These are phyloP conservation scores for Phrynocephalus forsythii DNA, from an alignment of 2,797 vertebrate species.

Conservation along the genomic window DNA sequence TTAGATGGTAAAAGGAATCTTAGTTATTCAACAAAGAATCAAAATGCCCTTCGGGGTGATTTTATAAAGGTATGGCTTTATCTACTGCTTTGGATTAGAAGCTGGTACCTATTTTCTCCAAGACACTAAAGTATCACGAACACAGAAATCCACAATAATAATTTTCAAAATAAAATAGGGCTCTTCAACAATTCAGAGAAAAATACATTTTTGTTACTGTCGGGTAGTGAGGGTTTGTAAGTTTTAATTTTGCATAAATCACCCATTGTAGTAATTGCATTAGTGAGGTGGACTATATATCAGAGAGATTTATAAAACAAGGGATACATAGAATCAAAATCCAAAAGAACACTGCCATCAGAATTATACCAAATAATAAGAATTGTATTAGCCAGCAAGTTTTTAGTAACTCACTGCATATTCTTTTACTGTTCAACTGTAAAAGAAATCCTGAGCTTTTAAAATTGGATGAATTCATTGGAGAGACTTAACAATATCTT, in stretches of 20 bases:
- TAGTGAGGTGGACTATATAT: too few species aligned
- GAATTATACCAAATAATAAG: neutral
- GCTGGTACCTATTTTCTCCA: neutral
- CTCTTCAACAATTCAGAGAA: neutral
- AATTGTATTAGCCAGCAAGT: too few species aligned
- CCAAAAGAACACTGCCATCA: neutral
- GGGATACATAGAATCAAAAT: neutral
- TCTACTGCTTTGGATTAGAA: neutral
- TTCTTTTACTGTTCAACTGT: neutral
- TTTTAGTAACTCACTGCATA: neutral
- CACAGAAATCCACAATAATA: neutral
- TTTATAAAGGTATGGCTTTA: neutral
- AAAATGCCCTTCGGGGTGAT: neutral
- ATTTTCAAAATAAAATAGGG: neutral
- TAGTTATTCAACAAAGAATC: neutral
- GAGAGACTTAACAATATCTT: neutral
- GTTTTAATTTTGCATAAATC: too few species aligned
- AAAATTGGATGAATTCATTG: neutral
- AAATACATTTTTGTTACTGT: neutral
- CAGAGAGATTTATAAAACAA: too few species aligned
- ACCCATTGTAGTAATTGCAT: too few species aligned
- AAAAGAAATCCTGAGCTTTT: neutral
- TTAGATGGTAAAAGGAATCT: neutral
- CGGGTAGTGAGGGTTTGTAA: too few species aligned
- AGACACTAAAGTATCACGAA: neutral